Evolutionary conservation across 1,140 invertebrate genomes (phyloP).

Genomic region (Temnothorax longispinosus): DNA sequence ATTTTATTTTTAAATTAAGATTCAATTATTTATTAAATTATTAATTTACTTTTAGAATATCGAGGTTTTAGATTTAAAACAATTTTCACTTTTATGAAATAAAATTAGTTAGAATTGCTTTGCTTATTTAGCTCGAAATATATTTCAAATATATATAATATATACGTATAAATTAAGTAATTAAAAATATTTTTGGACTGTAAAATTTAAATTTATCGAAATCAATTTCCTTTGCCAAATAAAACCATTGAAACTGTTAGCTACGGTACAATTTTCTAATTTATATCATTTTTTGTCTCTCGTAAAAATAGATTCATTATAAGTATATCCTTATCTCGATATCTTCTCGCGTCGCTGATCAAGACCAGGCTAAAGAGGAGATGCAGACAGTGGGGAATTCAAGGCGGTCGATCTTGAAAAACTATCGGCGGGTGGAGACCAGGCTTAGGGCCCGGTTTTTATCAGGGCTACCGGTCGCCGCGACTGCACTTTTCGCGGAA

Average conservation of each 20-base stretch:
- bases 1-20: not conserved
- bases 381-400: constrained; percentile 22
- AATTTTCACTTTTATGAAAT: not conserved
- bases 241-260: not conserved
- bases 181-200: constrained; percentile 5
- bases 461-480: constrained; percentile 63
- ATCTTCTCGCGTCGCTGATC: not conserved
- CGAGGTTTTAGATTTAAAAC: not conserved
- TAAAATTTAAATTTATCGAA: not conserved
- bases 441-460: constrained; percentile 71
- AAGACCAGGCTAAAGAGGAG: not conserved
- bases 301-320: not conserved
- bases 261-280: not conserved
- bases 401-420: constrained; percentile 59
- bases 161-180: constrained; percentile 12
- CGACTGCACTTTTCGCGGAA: constrained; percentile 70
- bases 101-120: not conserved
- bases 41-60: not conserved
- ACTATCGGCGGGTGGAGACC: constrained; percentile 65
- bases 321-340: not conserved
- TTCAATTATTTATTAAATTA: constrained; percentile 4
- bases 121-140: not conserved
- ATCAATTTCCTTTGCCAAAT: not conserved
- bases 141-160: not conserved
- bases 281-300: not conserved